Conservation (phyloP, 2,113 vertebrate genomes). For the Crypturellus undulatus region DNA sequence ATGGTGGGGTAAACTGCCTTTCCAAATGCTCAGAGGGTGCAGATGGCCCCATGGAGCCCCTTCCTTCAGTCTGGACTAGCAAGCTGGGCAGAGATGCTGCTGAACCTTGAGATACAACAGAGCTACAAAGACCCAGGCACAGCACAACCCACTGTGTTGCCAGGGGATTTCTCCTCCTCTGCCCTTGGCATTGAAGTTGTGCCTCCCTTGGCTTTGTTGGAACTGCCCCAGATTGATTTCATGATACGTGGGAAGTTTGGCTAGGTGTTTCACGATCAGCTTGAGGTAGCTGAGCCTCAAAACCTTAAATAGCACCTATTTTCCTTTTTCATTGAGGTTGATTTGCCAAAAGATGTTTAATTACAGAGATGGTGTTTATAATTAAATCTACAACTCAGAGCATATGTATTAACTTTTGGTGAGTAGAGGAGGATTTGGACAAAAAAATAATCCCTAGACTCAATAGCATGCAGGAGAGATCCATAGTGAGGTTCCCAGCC, state of each 20-base stretch:
- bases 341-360: not conserved
- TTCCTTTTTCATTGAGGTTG: not conserved
- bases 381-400: not conserved
- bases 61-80: too few species aligned
- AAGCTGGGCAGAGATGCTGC: not conserved
- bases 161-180: rapidly evolving
- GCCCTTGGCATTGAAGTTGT: not conserved
- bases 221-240: not conserved
- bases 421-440: not conserved
- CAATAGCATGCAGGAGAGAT: not conserved
- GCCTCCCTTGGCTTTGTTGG: not conserved
- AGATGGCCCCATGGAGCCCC: not conserved
- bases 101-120: rapidly evolving
- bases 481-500: not conserved
- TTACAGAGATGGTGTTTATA: not conserved
- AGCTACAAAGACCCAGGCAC: rapidly evolving
- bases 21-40: not conserved
- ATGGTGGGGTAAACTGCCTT: not conserved
- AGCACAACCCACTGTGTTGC: rapidly evolving
- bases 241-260: not conserved
- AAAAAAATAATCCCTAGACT: not conserved
- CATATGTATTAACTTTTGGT: not conserved
- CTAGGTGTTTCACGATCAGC: not conserved
- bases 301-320: not conserved
- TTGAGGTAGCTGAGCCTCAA: not conserved